Conservation (phyloP, 2,888 invertebrate species). For the Phania funesta region DNA sequence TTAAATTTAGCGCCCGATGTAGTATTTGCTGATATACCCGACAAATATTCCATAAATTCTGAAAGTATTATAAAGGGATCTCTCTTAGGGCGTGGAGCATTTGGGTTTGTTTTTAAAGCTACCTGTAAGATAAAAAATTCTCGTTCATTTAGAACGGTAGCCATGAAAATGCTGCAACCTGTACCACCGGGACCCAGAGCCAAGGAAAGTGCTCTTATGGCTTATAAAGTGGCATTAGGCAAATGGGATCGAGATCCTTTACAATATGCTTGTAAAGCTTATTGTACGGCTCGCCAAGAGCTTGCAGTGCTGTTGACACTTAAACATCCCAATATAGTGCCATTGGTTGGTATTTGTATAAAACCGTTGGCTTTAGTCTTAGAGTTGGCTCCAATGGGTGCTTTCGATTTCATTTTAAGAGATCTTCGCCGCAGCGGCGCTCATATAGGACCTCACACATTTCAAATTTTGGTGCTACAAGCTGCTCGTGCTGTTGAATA, state of each 20-base stretch:
- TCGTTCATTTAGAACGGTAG: constrained; percentile 86
- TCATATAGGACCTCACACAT: constrained; percentile 88
- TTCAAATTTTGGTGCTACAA: constrained; percentile 93
- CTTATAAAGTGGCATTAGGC: constrained; percentile 85
- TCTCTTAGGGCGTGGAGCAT: constrained; percentile 96
- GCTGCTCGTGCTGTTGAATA: constrained; percentile 97
- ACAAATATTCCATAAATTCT: constrained; percentile 89
- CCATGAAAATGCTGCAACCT: constrained; percentile 97
- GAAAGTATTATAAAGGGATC: constrained; percentile 89
- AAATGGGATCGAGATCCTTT: constrained; percentile 97
- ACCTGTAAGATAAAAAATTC: constrained; percentile 84
- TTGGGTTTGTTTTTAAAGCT: constrained; percentile 97
- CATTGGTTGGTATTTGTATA: constrained; percentile 93
- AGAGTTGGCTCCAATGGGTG: constrained; percentile 93
- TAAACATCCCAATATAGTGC: constrained; percentile 95
- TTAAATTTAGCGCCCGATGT: constrained; percentile 95
- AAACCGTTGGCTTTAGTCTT: constrained; percentile 94
- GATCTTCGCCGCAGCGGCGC: constrained; percentile 92
- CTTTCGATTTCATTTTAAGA: constrained; percentile 91
- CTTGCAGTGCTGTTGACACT: constrained; percentile 91
- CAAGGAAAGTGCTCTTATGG: constrained; percentile 80
- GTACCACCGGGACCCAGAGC: constrained; percentile 87
- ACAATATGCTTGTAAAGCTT: constrained; percentile 96
- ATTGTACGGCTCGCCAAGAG: constrained; percentile 97
- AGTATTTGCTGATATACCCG: constrained; percentile 93